Evolutionary conservation across 2,888 invertebrate species (phyloP), one percentile per base, ranked within the genome.

Genomic region (Corythucha ciliata): DNA sequence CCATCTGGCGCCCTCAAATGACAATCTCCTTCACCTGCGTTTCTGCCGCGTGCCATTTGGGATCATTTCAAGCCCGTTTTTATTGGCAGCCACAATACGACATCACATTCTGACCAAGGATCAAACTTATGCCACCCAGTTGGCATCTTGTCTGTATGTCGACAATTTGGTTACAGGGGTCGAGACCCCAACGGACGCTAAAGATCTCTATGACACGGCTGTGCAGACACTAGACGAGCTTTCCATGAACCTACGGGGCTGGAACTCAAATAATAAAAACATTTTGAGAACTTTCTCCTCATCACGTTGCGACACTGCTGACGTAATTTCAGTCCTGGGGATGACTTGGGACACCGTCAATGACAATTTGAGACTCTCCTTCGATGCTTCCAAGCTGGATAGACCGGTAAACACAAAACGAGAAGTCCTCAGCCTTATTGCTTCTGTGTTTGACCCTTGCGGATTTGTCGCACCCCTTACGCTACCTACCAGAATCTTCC

Each of bases 1-100:
- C 12, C 3, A n/a, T 4, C 22, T 25, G 8, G 36, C 10, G 1
- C 1, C 20, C 4, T 1, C 22, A 3, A 18, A 22, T 8, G 18
- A 22, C 3, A 47, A 47, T 36, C 6, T 47, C 2, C 4, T 34
- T 16, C 22, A 34, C 14, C 16, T 34, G 2, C 7, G 46, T 2
- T 46, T 34, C 12, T 36, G 36, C n/a, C 10, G 47, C 8, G 47
- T 47, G 26, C 36, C 47, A 16, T 47, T 47, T 25, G 47, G 47
- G 3, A 12, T 47, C 2, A 24, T 47, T 2, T 36, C 47, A 1
- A 47, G 47, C 20, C 47, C 47, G 20, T 47, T 36, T n/a, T 25
- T 47, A 2, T 36, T 47, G 5, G 25, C 34, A 4, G 46, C 36
- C 1, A 34, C 22, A 14, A 24, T 34, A 3, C 6, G 16, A 2